Evolutionary conservation across 2,888 invertebrate species (phyloP).

Genomic region (Galerucella pusilla): DNA sequence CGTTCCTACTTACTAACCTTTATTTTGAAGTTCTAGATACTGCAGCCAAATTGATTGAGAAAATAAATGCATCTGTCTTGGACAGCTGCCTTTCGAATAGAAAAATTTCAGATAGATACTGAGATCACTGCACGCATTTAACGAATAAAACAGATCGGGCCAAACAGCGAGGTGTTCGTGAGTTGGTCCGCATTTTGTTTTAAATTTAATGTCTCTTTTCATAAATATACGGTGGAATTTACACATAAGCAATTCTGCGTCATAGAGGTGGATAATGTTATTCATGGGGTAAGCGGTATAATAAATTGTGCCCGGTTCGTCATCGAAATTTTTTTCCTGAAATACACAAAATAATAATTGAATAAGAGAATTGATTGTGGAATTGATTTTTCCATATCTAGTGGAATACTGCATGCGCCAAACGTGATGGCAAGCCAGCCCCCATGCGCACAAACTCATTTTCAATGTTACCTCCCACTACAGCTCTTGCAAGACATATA

Average conservation of each 20-base stretch:
- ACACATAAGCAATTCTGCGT: background rate
- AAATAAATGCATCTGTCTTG: background rate
- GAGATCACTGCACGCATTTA: background rate
- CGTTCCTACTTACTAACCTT: too few relatives aligned
- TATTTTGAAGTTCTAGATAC: background rate
- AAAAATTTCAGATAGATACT: background rate
- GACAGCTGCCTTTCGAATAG: background rate
- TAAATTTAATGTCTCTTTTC: background rate
- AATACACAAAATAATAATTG: background rate
- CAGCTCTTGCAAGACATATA: too few relatives aligned
- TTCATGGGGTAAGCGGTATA: background rate
- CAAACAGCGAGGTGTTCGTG: background rate
- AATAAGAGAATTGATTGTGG: too few relatives aligned
- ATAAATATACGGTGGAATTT: conserved; percentile 5
- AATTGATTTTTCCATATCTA: too few relatives aligned
- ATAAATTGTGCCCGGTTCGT: background rate
- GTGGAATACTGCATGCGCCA: too few relatives aligned
- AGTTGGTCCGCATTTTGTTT: background rate
- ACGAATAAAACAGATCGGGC: background rate
- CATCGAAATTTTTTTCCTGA: conserved; percentile 1
- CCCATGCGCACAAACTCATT: too few relatives aligned
- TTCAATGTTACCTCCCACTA: too few relatives aligned
- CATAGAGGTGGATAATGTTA: background rate
- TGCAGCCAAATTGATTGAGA: background rate
- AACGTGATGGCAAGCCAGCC: too few relatives aligned